Evolutionary conservation across 2,888 invertebrate species (phyloP).

Genomic region (Mythimna vitellina): DNA sequence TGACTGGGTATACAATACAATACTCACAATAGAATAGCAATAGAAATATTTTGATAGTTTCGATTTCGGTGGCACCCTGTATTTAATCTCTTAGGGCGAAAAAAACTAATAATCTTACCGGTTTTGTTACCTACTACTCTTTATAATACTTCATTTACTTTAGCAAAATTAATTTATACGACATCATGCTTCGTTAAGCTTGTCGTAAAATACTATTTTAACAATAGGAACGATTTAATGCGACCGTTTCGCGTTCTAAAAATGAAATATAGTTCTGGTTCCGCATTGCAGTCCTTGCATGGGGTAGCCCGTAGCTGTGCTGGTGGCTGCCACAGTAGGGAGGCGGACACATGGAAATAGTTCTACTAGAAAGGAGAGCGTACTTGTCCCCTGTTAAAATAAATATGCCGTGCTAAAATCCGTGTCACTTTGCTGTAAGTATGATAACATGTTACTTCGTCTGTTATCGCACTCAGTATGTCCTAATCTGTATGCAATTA

Average conservation of each 20-base stretch:
- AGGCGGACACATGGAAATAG: slow-evolving; percentile 57
- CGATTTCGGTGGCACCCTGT: neutral
- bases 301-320: slow-evolving; percentile 74
- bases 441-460: neutral
- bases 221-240: slow-evolving; percentile 83
- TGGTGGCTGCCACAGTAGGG: slow-evolving; percentile 56
- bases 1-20: slow-evolving; percentile 14
- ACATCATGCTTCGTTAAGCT: slow-evolving; percentile 81
- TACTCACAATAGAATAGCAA: slow-evolving; percentile 15
- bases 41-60: slow-evolving; percentile 34
- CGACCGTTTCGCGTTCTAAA: slow-evolving; percentile 85
- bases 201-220: slow-evolving; percentile 80
- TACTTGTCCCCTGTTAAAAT: slow-evolving; percentile 14
- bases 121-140: slow-evolving; percentile 17
- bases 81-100: slow-evolving; percentile 14
- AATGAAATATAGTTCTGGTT: slow-evolving; percentile 86
- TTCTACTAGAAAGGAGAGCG: slow-evolving; percentile 53
- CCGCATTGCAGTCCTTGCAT: slow-evolving; percentile 88
- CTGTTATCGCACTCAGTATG: slow-evolving; percentile 6
- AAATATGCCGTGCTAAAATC: slow-evolving; percentile 15
- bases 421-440: neutral
- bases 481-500: slow-evolving; percentile 28
- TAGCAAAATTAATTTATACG: slow-evolving; percentile 63
- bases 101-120: slow-evolving; percentile 32
- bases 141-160: slow-evolving; percentile 51